Base-by-base conservation (phyloP, 2,113 vertebrate species). In the Elanus axillaris region DNA sequence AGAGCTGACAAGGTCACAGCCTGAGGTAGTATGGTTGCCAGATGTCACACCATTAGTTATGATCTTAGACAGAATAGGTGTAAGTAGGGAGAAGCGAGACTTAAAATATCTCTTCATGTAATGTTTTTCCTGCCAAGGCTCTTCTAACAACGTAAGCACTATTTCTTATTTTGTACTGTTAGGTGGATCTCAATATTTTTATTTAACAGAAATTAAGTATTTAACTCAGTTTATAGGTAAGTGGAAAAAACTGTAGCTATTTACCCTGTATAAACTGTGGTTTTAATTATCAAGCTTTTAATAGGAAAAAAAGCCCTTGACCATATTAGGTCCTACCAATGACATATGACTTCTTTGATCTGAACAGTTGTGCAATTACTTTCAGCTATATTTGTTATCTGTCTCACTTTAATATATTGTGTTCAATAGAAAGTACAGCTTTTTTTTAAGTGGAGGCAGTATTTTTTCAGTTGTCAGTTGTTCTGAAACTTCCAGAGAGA, bases 31-130 rank as follows among this genome's bases (percentile, higher is more conserved):
- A 42, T 91, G 96, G 86, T 86, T 97, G 91, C 96, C 94, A 96
- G 94, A 96, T 97, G 97, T 97, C 94, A 95, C 89, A 89, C 80
- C 58, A 66, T 89, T 94, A 95, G 66, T 91, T 92, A 89, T 52
- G 71, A 27, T 79, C 81, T 91, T 69, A 94, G 78, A 88, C 85
- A 88, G 91, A 91, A 96, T 75, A 95, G 77, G 77, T 92, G 48
- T 94, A 76, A 94, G 73, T 5, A 75, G 27, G 48, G 60, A 91
- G 73, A 94, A 89, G 62, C 17, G 87, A 75, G 40, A 58, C 93
- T 85, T 94, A 94, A 96, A 97, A 94, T 92, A 96, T 75, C 76
- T 87, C 84, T 55, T 64, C 40, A 6, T n/a, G 56, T 45, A 64
- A 81, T 62, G 7, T 83, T 88, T 95, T 79, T 84, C 60, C 80